Evolutionary conservation across 2,797 vertebrate species (phyloP).

Genomic region (Macroramphosus scolopax): DNA sequence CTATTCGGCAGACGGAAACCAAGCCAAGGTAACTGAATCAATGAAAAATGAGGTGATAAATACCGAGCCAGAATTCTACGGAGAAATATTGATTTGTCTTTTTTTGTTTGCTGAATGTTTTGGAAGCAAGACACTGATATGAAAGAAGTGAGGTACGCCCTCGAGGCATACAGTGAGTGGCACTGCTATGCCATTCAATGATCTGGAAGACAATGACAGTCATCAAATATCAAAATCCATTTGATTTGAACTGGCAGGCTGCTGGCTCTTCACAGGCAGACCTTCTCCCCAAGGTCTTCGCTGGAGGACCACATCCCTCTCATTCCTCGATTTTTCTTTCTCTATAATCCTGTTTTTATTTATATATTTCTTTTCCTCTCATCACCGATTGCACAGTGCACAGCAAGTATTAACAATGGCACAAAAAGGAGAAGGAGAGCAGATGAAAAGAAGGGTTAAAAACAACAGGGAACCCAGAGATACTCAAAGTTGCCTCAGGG

Average conservation of each 20-base stretch:
- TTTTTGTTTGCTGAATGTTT: slow-evolving; percentile 21
- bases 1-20: slow-evolving; percentile 3
- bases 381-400: slow-evolving; percentile 37
- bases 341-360: slow-evolving; percentile 34
- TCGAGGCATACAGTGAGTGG: slow-evolving; percentile 24
- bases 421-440: slow-evolving; percentile 24
- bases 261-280: slow-evolving; percentile 47
- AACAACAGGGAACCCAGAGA: slow-evolving; percentile 50
- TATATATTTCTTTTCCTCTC: slow-evolving; percentile 36
- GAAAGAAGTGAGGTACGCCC: slow-evolving; percentile 35
- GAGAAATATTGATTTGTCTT: slow-evolving; percentile 33
- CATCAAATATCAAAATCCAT: slow-evolving; percentile 68
- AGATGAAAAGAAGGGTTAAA: slow-evolving; percentile 55
- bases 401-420: slow-evolving; percentile 42
- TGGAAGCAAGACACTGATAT: slow-evolving; percentile 24
- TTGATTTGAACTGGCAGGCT: slow-evolving; percentile 52
- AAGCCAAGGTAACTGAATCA: slow-evolving; percentile 33
- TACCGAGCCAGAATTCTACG: slow-evolving; percentile 13
- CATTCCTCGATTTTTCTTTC: slow-evolving; percentile 32
- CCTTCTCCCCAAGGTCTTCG: slow-evolving; percentile 66
- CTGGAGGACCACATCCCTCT: slow-evolving; percentile 52
- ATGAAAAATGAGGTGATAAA: slow-evolving; percentile 19
- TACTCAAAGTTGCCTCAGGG: slow-evolving; percentile 67
- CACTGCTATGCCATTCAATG: slow-evolving; percentile 72
- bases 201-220: slow-evolving; percentile 63